phyloP scores from a whole-genome alignment of 2,797 vertebrate species.

The Glossophaga mutica region DNA sequence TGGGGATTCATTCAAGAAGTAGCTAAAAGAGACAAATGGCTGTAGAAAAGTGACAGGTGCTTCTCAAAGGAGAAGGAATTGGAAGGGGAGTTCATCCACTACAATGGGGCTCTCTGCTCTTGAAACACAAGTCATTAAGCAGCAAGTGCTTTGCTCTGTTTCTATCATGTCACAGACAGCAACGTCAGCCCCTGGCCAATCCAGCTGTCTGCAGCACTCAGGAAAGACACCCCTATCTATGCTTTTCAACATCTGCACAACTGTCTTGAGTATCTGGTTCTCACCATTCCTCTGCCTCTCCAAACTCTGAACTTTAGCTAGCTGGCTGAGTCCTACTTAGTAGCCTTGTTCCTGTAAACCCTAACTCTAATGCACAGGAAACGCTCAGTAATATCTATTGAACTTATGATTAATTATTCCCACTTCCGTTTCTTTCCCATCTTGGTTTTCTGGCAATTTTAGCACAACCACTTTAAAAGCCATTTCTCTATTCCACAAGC shows the following conservation, averaged over 20 bases:
- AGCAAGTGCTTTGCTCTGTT: not conserved
- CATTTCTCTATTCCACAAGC: not conserved
- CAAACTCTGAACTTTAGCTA: not conserved
- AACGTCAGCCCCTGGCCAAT: not conserved
- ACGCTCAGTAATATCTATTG: not conserved
- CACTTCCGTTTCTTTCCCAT: not conserved
- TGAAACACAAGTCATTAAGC: not conserved
- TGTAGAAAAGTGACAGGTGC: not conserved
- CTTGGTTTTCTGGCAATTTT: conserved; percentile 1
- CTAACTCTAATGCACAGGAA: not conserved
- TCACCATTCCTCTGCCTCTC: not conserved
- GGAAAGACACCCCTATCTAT: not conserved
- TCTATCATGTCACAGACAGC: not conserved
- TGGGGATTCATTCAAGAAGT: conserved; percentile 22
- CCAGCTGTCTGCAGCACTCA: not conserved
- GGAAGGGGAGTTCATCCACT: not conserved
- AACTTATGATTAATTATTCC: not conserved
- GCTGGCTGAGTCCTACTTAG: not conserved
- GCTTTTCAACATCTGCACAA: not conserved
- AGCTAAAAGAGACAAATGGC: not conserved
- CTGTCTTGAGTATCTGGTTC: not conserved
- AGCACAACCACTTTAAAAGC: not conserved
- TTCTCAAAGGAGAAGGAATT: not conserved
- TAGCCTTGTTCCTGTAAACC: not conserved
- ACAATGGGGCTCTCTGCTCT: not conserved